Conservation (phyloP, 2,113 vertebrate species). For the Perca flavescens region DNA sequence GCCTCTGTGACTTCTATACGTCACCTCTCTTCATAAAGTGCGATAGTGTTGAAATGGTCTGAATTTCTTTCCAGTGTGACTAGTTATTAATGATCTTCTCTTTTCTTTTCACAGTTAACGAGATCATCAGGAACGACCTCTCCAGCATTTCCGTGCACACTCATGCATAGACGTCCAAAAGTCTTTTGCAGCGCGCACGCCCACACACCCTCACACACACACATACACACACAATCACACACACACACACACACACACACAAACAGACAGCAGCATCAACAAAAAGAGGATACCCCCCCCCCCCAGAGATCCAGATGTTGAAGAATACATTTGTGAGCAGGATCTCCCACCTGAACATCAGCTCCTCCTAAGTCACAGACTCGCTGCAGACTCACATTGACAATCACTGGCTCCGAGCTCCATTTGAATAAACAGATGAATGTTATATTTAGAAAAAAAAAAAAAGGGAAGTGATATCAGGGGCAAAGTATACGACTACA, state of each 20-base stretch:
- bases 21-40: background rate
- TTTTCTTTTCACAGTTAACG: slow-evolving; percentile 92
- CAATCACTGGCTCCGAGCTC: slow-evolving; percentile 63
- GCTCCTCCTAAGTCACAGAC: slow-evolving; percentile 44
- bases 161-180: slow-evolving; percentile 75
- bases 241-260: background rate
- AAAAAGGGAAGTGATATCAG: slow-evolving; percentile 69
- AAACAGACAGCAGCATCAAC: slow-evolving; percentile 31
- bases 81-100: slow-evolving; percentile 53
- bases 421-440: slow-evolving; percentile 71
- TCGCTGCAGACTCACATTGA: slow-evolving; percentile 56
- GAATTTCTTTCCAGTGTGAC: background rate
- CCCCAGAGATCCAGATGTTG: slow-evolving; percentile 58
- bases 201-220: background rate
- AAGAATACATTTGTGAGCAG: slow-evolving; percentile 61
- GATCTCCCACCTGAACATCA: slow-evolving; percentile 52
- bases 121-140: slow-evolving; percentile 97
- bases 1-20: background rate
- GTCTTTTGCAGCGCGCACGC: slow-evolving; percentile 38
- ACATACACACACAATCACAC: background rate
- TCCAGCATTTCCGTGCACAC: slow-evolving; percentile 90
- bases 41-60: slow-evolving; percentile 6
- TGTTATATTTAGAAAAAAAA: slow-evolving; percentile 52
- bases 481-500: slow-evolving; percentile 68
- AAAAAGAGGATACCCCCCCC: slow-evolving; percentile 23